Evolutionary conservation across 2,888 invertebrate genomes (phyloP), one percentile per base, ranked within the genome.

Genomic region (Drosophila leonis): DNA sequence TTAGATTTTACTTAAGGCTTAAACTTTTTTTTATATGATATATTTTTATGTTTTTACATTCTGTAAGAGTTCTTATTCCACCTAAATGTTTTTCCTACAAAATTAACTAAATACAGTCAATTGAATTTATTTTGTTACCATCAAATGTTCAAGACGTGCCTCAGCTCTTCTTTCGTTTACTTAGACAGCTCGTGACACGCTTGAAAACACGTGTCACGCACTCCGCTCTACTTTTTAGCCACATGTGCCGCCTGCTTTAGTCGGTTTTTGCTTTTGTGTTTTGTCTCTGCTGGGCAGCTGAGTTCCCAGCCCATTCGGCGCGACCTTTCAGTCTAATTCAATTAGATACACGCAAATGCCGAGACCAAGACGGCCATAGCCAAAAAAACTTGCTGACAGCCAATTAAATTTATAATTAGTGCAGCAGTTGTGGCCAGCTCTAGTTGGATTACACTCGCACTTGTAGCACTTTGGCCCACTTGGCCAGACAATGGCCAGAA

Each of bases 291-390:
- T 18, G 24, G 55, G 4, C 46, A 57, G 44, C 55, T 31, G 4
- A 29, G 60, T 66, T 80, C 80, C 73, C 83, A 85, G 83, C 64
- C 81, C 69, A 83, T 77, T 80, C 65, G 31, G n/a, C 5, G 15
- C 67, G 81, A 78, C 83, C 90, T 88, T 79, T 83, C 59, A 31
- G 57, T 48, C 76, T 77, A 83, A 90, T 86, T 86, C 72, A 86
- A 86, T 86, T 86, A 88, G 65, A 68, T 33, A 81, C 75, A 88
- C 67, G 80, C 75, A 82, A 64, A 65, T 37, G 66, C 59, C 48
- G 29, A 31, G 54, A 73, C 24, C 56, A 35, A 66, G 63, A 74
- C 63, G 46, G 64, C 59, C 51, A 64, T 65, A 73, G 66, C 56
- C n/a, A 62, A 51, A 82, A 62, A 64, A 42, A 65, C 54, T 5